These are phyloP conservation scores for Coluber constrictor DNA, from an alignment of 2,797 vertebrate genomes.

Conservation along the genomic window DNA sequence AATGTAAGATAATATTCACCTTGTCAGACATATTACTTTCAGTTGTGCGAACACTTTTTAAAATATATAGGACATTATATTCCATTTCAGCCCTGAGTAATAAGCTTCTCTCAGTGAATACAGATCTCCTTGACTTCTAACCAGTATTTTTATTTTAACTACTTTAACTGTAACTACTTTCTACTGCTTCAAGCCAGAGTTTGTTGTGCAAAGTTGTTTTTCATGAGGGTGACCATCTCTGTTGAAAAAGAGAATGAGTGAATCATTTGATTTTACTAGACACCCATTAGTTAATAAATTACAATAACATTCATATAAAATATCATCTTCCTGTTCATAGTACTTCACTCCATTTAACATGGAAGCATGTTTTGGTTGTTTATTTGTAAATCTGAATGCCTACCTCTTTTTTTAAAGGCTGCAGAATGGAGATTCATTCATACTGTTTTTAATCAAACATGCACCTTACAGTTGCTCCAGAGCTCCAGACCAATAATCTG, in stretches of 20 bases:
- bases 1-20: background rate
- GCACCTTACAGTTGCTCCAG: background rate
- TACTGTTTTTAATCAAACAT: background rate
- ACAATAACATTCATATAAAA: background rate
- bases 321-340: background rate
- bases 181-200: background rate
- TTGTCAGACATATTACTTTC: background rate
- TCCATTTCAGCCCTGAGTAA: background rate
- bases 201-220: background rate
- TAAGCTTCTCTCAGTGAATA: background rate
- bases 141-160: slow-evolving; percentile 1
- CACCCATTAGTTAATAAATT: background rate
- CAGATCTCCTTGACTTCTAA: background rate
- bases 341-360: background rate
- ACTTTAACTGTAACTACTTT: slow-evolving; percentile 1
- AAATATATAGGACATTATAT: background rate
- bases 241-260: background rate
- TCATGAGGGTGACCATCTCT: background rate
- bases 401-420: background rate
- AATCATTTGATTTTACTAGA: background rate
- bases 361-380: background rate
- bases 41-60: background rate
- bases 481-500: background rate
- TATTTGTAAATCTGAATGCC: background rate
- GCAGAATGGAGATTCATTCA: background rate